phyloP scores from a whole-genome alignment of 2,113 vertebrate species.

The Neolamprologus tretocephalus region DNA sequence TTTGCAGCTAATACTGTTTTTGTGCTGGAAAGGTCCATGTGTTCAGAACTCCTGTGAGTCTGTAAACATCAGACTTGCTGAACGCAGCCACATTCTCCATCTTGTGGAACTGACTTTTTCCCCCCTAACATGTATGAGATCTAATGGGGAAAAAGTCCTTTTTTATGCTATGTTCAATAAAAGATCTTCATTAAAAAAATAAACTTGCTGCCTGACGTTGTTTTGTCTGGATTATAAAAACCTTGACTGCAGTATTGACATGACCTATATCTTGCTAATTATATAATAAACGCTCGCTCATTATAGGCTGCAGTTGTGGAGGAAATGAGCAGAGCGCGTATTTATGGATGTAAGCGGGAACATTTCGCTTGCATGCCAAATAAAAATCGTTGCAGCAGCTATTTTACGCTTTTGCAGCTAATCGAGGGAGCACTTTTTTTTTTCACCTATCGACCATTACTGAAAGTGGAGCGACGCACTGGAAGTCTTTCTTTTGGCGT shows the following conservation, averaged over 20 bases:
- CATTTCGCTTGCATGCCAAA: background rate
- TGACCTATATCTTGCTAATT: slow-evolving; percentile 54
- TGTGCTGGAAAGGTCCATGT: background rate
- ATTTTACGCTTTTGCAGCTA: background rate
- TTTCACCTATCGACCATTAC: background rate
- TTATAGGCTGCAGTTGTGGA: background rate
- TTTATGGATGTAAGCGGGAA: background rate
- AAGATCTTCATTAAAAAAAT: slow-evolving; percentile 34
- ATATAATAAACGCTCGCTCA: slow-evolving; percentile 32
- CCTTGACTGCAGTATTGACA: slow-evolving; percentile 8
- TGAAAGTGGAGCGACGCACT: background rate
- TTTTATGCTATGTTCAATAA: slow-evolving; percentile 49
- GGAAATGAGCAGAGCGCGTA: background rate
- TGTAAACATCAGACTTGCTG: background rate
- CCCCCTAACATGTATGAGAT: background rate
- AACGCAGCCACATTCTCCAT: background rate
- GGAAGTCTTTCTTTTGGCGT: background rate
- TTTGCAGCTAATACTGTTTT: background rate
- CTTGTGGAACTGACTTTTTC: background rate
- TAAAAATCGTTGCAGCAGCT: background rate
- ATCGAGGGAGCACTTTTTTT: background rate
- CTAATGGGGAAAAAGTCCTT: background rate
- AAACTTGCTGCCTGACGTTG: background rate
- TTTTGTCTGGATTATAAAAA: background rate
- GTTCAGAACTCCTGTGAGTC: background rate